These are phyloP conservation scores for Agrilus planipennis DNA, from an alignment of 1,140 invertebrate genomes.

Conservation along the genomic window DNA sequence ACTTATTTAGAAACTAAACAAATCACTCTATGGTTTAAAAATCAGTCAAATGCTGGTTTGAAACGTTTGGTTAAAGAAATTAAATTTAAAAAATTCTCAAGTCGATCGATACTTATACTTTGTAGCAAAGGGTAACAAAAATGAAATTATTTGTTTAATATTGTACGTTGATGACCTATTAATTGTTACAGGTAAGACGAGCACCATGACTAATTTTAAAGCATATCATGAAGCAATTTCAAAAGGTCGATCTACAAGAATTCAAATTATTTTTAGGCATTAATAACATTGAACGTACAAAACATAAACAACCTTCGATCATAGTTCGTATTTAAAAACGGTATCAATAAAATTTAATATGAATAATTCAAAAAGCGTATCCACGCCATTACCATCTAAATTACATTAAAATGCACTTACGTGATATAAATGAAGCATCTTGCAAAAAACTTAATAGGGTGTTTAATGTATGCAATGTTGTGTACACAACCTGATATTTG, in stretches of 20 bases:
- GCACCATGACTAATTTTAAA: not conserved
- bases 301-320: slow-evolving; percentile 3
- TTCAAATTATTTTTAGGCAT: not conserved
- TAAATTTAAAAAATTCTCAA: slow-evolving; percentile 17
- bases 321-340: not conserved
- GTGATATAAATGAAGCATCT: not conserved
- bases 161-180: slow-evolving; percentile 16
- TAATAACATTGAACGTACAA: not conserved
- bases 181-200: not conserved
- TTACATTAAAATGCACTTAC: not conserved
- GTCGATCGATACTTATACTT: slow-evolving; percentile 22
- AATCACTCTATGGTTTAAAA: slow-evolving; percentile 12
- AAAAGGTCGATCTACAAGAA: not conserved
- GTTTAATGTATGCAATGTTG: slow-evolving; percentile 4
- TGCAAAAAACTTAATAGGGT: slow-evolving; percentile 7
- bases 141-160: slow-evolving; percentile 17
- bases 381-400: not conserved
- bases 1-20: slow-evolving; percentile 22
- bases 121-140: slow-evolving; percentile 13
- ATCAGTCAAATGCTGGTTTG: slow-evolving; percentile 10
- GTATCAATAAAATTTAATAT: not conserved
- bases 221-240: not conserved
- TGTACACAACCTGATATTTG: slow-evolving; percentile 4
- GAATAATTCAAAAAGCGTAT: not conserved
- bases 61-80: slow-evolving; percentile 8